Conservation (phyloP, 2,797 vertebrate genomes). For the Sebastes alutus region DNA sequence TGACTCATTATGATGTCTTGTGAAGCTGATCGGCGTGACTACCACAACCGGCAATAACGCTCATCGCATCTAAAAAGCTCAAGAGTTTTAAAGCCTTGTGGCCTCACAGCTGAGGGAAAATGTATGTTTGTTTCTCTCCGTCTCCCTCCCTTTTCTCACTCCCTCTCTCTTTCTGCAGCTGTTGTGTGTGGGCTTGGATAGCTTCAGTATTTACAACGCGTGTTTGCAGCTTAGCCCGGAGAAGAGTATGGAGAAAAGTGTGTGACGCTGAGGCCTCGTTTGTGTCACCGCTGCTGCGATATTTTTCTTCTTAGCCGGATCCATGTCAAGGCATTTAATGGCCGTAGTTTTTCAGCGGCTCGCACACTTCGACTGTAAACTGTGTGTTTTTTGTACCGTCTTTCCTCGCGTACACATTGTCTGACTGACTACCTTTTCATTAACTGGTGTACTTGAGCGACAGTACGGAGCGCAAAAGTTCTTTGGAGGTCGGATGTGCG, state of each 20-base stretch:
- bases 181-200: conserved; percentile 52
- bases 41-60: conserved; percentile 78
- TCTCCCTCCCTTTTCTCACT: conserved; percentile 50
- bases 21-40: conserved; percentile 96
- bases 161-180: conserved; percentile 69
- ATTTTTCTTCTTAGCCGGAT: conserved; percentile 5
- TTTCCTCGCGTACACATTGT: conserved; percentile 16
- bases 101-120: conserved; percentile 76
- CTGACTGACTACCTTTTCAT: conserved; percentile 51
- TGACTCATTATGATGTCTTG: conserved; percentile 99
- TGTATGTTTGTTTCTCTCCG: conserved; percentile 74
- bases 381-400: conserved; percentile 6
- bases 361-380: background rate
- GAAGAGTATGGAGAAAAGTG: conserved; percentile 20
- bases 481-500: conserved; percentile 33
- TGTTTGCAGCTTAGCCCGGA: conserved; percentile 45
- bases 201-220: conserved; percentile 45
- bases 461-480: conserved; percentile 34
- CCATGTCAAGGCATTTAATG: background rate
- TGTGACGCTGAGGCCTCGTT: conserved; percentile 28
- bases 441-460: conserved; percentile 41
- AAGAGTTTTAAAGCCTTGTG: conserved; percentile 76
- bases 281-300: conserved; percentile 16
- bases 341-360: conserved; percentile 1
- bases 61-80: conserved; percentile 78